Evolutionary conservation across 2,797 vertebrate species (phyloP).

Genomic region (Neosilurus hyrtlii): DNA sequence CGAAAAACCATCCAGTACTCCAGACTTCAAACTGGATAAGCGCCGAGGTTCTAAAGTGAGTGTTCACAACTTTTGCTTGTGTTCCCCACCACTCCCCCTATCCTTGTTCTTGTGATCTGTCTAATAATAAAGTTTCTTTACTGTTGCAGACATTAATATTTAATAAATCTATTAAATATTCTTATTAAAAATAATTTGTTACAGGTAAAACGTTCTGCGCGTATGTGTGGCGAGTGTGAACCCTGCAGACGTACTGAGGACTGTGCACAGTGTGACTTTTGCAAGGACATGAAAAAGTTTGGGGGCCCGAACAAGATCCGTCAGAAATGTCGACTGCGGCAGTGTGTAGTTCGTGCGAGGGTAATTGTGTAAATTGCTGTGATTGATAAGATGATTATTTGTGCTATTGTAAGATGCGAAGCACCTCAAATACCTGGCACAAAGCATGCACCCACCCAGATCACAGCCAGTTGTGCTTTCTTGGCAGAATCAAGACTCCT

Average conservation of each 20-base stretch:
- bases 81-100: neutral
- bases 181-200: neutral
- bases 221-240: conserved; percentile 95
- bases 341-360: conserved; percentile 91
- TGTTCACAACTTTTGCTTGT: neutral
- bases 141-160: neutral
- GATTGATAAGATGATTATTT: neutral
- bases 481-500: neutral
- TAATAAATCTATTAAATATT: neutral
- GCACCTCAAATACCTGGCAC: neutral
- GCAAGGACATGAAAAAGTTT: conserved; percentile 97
- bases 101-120: neutral
- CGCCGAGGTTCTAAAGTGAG: conserved; percentile 76
- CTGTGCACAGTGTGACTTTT: conserved; percentile 93
- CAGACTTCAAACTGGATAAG: conserved; percentile 76
- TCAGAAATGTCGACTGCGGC: conserved; percentile 91
- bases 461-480: neutral
- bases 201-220: conserved; percentile 88
- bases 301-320: conserved; percentile 96
- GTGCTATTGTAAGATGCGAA: neutral
- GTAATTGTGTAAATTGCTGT: conserved; percentile 64
- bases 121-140: neutral
- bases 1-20: conserved; percentile 71
- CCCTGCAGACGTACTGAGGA: conserved; percentile 89
- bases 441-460: neutral